Base-by-base conservation (phyloP, 2,797 vertebrate genomes). In the Cossypha niveicapilla region DNA sequence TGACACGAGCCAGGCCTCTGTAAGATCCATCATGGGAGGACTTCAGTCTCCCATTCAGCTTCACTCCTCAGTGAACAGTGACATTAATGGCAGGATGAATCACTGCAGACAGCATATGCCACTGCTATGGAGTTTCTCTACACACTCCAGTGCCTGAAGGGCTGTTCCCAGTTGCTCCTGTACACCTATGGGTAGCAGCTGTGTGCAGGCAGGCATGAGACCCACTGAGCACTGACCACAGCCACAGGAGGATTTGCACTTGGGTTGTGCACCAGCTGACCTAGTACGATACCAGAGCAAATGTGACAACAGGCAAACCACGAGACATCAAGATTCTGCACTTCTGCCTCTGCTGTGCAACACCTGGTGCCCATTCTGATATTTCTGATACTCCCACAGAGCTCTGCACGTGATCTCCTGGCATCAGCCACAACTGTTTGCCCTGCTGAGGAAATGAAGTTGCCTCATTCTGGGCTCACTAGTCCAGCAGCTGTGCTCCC, bases 401-500 rank as follows among this genome's bases (percentile, higher is more conserved):
- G 18, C 39, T 70, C 71, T 84, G 50, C 70, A 50, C 0, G 0
- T 13, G 39, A 35, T 75, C 28, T 78, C 42, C 81, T 48, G 70
- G 61, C 62, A 78, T 34, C 37, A 45, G 62, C 32, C 67, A 37
- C 51, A 88, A 66, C 14, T 51, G 53, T 65, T 2, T 53, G 74
- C 32, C 23, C 42, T 65, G 21, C 12, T 34, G 56, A 93, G 42
- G 53, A 90, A 91, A 53, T 42, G 28, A 63, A 41, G 42, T 25
- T 82, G 63, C 51, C 48, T 27, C 34, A 18, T 32, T 91, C 57
- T 37, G 41, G 61, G 63, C 41, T 74, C 44, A 16, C 67, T 60
- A 48, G 60, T 47, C 60, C 53, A 89, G 60, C 71, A 91, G 67
- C 72, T 92, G 82, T 57, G 48, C 72, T 90, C 45, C 48, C 41